Base-by-base conservation (phyloP, 2,797 vertebrate genomes). In the Pteropus rufus region DNA sequence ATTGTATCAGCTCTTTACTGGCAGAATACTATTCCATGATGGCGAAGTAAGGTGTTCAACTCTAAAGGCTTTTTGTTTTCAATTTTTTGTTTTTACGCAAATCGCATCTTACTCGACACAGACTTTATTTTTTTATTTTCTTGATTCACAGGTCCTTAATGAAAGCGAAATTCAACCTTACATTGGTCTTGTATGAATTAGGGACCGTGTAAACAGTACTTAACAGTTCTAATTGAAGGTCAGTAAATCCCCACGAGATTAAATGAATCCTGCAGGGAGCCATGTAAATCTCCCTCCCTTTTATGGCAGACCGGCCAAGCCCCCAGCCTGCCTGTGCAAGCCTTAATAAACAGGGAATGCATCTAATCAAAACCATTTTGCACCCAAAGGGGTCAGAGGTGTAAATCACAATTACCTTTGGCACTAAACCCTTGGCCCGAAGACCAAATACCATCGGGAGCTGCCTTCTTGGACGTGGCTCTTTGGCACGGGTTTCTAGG, bases 311-410 rank as follows among this genome's bases (percentile, higher is more conserved):
- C 94, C 88, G 94, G 97, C 98, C 97, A 97, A 98, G 95, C 95
- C 97, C 98, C 85, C 70, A 95, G 89, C 93, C 97, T 97, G 83
- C 24, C 93, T 97, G 97, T 97, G 98, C 98, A 97, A 97, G 98
- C 98, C 98, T 98, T 98, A 98, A 99, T 98, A 98, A 98, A 98
- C 16, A 94, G 98, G 98, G 98, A 98, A 98, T 98, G 98, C 95
- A 97, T 97, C 98, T 99, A 99, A 99, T 99, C 98, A 98, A 99
- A 99, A 98, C 98, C 98, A 98, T 98, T 99, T 99, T 98, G 98
- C 98, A 98, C 98, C 98, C 98, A 98, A 98, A 98, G 97, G 97
- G 98, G 98, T 96, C 95, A 93, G 0, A 97, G 92, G 98, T 98
- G 96, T 98, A 98, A 98, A 98, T 99, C 98, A 98, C 98, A 98